phyloP scores from a whole-genome alignment of 2,888 invertebrate species.

The Ochropleura plecta region DNA sequence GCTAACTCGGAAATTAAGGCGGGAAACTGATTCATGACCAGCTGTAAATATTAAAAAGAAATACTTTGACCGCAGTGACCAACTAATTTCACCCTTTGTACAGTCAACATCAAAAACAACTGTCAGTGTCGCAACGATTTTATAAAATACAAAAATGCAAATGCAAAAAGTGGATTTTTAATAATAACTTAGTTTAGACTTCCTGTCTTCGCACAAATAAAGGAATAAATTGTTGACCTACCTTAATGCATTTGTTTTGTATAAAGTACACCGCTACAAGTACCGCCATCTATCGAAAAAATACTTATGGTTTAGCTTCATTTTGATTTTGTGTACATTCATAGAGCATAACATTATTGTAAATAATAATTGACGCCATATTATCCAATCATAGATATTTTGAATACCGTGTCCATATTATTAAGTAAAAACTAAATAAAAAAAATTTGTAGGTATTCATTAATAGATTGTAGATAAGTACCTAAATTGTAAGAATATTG shows the following conservation, averaged over 20 bases:
- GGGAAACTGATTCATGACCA: conserved; percentile 73
- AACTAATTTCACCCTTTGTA: background rate
- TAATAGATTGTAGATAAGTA: conserved; percentile 25
- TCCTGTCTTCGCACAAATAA: background rate
- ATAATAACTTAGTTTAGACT: background rate
- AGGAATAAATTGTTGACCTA: background rate
- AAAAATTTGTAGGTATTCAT: background rate
- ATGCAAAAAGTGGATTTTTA: background rate
- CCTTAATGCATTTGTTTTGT: background rate
- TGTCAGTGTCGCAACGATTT: background rate
- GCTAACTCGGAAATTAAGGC: conserved; percentile 84
- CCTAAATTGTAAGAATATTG: conserved; percentile 30
- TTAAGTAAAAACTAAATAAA: conserved; percentile 20
- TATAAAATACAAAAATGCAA: background rate
- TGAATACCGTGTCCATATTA: conserved; percentile 56
- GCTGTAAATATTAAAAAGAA: background rate
- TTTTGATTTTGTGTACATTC: conserved; percentile 5
- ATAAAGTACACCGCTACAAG: background rate
- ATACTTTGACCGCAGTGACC: background rate
- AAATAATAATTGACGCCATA: conserved; percentile 60
- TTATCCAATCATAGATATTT: conserved; percentile 50
- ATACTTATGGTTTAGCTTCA: background rate
- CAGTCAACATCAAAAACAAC: background rate
- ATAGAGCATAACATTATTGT: conserved; percentile 20
- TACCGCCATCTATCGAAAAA: conserved; percentile 48